A percentile compares a stretch with the other conserved stretches of the same genome.
phyloP scores from a whole-genome alignment of 2,797 vertebrate genomes.

The Melanotaenia nigrans region DNA sequence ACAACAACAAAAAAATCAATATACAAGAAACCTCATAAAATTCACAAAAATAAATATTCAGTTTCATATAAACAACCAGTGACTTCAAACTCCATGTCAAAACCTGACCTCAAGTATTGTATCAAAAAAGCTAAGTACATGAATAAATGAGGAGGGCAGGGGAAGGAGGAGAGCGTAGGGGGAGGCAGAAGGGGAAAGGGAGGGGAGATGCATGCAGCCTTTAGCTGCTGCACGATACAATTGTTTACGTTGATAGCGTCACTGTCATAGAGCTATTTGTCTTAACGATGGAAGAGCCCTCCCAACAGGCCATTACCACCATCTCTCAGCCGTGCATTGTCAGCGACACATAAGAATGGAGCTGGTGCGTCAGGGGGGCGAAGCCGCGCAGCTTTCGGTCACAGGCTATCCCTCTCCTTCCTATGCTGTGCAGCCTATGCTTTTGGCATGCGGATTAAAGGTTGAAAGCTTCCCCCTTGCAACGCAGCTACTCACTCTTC shows the following conservation, averaged over 20 bases:
- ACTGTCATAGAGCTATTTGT: constrained; percentile 73
- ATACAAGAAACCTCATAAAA: constrained; percentile 73
- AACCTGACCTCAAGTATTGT: constrained; percentile 2
- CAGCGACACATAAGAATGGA: constrained; percentile 60
- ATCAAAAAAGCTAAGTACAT: constrained; percentile 67
- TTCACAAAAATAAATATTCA: constrained; percentile 88
- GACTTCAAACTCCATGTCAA: constrained; percentile 78
- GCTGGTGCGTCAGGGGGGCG: constrained; percentile 50
- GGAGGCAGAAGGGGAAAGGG: not conserved
- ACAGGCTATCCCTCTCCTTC: constrained; percentile 63
- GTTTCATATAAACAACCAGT: constrained; percentile 86
- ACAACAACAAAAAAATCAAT: constrained; percentile 66
- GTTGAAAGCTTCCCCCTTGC: constrained; percentile 75
- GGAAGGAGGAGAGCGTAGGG: not conserved
- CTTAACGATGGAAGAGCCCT: constrained; percentile 63
- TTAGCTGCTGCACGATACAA: constrained; percentile 57
- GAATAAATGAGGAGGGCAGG: constrained; percentile 44
- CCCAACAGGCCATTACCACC: constrained; percentile 67
- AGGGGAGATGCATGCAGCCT: constrained; percentile 14
- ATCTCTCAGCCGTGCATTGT: constrained; percentile 60
- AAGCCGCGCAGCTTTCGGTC: constrained; percentile 31
- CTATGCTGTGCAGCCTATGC: constrained; percentile 67
- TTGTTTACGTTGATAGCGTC: constrained; percentile 76
- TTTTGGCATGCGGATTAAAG: constrained; percentile 80
- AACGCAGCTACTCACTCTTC: constrained; percentile 42